Conservation (phyloP, 2,888 invertebrate genomes). For the Liposcelis brunnea region DNA sequence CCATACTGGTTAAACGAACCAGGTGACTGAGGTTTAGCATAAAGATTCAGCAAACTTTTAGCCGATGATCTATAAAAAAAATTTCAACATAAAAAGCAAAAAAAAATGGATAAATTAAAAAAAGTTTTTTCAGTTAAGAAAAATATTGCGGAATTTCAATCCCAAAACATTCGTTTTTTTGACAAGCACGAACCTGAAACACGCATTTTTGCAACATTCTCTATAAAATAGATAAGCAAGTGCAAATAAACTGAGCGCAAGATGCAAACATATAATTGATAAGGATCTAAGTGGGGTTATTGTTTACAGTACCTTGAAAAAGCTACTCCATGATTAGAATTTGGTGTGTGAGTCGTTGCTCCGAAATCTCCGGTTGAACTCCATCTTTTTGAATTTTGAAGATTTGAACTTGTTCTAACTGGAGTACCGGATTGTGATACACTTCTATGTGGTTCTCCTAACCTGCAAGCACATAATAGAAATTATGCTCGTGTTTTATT, state of each 20-base stretch:
- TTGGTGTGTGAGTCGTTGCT: background rate
- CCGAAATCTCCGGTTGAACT: slow-evolving; percentile 66
- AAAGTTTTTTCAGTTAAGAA: too few relatives aligned
- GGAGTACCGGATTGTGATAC: slow-evolving; percentile 21
- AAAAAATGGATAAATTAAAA: slow-evolving; percentile 23
- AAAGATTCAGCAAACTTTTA: slow-evolving; percentile 52
- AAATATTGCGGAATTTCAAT: too few relatives aligned
- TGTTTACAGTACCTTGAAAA: background rate
- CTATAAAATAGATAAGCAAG: slow-evolving; percentile 13
- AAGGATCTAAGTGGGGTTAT: slow-evolving; percentile 8
- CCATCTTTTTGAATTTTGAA: slow-evolving; percentile 53
- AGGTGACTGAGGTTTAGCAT: slow-evolving; percentile 33
- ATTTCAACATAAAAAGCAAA: slow-evolving; percentile 21
- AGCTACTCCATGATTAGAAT: background rate
- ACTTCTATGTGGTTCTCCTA: slow-evolving; percentile 17
- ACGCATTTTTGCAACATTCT: slow-evolving; percentile 4
- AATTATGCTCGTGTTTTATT: background rate
- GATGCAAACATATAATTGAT: slow-evolving; percentile 6
- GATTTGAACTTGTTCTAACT: slow-evolving; percentile 22
- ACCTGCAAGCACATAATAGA: too few relatives aligned
- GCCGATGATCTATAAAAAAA: slow-evolving; percentile 46
- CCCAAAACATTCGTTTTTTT: too few relatives aligned
- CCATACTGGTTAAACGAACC: slow-evolving; percentile 31
- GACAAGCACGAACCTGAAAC: too few relatives aligned
- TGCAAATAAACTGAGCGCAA: slow-evolving; percentile 10